Evolutionary conservation across 2,888 invertebrate genomes (phyloP), one percentile per base, ranked within the genome.

Genomic region (Mycalesis mineus): DNA sequence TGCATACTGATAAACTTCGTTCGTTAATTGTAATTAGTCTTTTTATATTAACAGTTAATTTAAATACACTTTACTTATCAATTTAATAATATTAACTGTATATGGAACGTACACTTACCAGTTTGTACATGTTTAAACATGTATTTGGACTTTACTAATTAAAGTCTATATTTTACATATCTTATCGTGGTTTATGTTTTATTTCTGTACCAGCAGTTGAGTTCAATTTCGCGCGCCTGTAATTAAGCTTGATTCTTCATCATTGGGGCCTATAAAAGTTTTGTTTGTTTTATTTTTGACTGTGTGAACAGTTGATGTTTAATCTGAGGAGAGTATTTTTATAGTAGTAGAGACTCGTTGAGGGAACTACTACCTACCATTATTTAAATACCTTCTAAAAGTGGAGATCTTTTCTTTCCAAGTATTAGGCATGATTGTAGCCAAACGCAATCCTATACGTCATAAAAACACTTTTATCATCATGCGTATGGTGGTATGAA

Each of bases 131-230:
- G 57, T 59, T 56, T 29, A 13, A 51, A n/a, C 48, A 40, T 15
- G 52, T 53, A 59, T 60, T 44, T 42, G 42, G 39, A 44, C 39
- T 60, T 53, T 50, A 37, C 44, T 54, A 41, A 45, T 57, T 60
- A 57, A 53, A 60, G 14, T 40, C 31, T 11, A 53, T 53, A 60
- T 57, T 56, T 55, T 60, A 44, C 41, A 56, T 57, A 60, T 60
- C 57, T 60, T 60, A 57, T 60, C 59, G 55, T 50, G 33, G 40
- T 41, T 52, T 37, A 51, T 42, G 55, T 52, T 55, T 51, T 52
- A 17, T 50, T 58, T 47, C 45, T 13, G 51, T 41, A 41, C 13
- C 29, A 51, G 36, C 51, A 13, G 50, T 15, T 36, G n/a, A 33
- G 17, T 17, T 47, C 33, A 47, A 47, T 33, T 47, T 17, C 17